Conservation (phyloP, 2,888 invertebrate genomes). For the Calameuta filiformis region DNA sequence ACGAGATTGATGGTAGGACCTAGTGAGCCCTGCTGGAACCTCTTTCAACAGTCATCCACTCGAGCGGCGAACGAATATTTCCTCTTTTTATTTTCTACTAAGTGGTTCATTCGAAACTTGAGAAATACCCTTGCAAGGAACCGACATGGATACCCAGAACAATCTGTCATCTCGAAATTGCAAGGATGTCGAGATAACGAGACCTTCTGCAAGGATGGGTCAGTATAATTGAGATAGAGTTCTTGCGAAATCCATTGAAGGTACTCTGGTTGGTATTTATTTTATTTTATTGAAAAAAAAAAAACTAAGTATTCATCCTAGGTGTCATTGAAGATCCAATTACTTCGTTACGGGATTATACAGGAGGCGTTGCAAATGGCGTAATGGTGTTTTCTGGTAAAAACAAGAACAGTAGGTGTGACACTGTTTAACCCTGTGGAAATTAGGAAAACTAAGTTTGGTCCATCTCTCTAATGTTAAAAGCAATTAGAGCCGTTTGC, state of each 20-base stretch:
- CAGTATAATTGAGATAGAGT: neutral
- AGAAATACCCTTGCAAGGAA: conserved; percentile 1
- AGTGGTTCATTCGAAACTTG: conserved; percentile 10
- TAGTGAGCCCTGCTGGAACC: neutral
- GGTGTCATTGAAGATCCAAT: neutral
- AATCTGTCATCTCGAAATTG: neutral
- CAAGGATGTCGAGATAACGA: neutral
- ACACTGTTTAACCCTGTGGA: neutral
- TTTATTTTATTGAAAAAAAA: neutral
- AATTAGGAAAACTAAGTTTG: conserved; percentile 1
- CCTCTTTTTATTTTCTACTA: conserved; percentile 17
- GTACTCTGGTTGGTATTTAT: neutral
- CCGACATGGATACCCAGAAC: neutral
- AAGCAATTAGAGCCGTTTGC: conserved; percentile 6
- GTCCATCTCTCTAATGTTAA: neutral
- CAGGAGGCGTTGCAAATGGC: neutral
- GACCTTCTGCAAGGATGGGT: neutral
- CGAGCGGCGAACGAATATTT: conserved; percentile 11
- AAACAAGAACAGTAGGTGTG: neutral
- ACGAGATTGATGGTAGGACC: conserved; percentile 16
- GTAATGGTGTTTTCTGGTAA: neutral
- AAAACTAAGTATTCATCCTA: neutral
- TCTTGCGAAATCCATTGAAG: neutral
- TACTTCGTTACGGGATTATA: neutral
- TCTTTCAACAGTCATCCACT: conserved; percentile 9